A percentile compares a stretch with the other conserved stretches of the same genome.
These are phyloP conservation scores for Heliangelus exortis DNA, from an alignment of 2,797 vertebrate genomes.

Conservation along the genomic window DNA sequence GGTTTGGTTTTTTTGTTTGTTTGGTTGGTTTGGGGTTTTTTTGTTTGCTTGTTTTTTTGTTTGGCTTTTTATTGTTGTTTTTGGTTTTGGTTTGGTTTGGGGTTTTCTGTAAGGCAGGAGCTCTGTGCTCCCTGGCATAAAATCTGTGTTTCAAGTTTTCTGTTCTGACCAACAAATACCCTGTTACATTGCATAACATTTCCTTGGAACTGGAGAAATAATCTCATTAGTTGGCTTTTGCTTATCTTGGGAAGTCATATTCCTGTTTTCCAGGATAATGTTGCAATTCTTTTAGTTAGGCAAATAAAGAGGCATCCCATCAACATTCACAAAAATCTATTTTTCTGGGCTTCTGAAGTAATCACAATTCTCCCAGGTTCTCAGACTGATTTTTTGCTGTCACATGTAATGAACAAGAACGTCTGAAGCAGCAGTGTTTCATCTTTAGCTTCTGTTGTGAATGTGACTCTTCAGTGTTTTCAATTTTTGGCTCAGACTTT, in stretches of 20 bases:
- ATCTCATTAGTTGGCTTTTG: neutral
- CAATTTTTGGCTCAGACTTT: neutral
- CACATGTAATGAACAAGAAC: neutral
- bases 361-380: neutral
- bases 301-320: neutral
- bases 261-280: neutral
- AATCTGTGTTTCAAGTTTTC: neutral
- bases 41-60: too few species aligned
- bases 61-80: too few species aligned
- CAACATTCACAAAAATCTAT: rapidly evolving
- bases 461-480: neutral
- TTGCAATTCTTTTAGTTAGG: neutral
- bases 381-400: neutral
- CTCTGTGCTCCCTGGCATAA: neutral
- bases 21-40: neutral
- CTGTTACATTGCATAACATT: neutral
- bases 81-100: neutral
- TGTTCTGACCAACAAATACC: neutral
- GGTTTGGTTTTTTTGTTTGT: too few species aligned
- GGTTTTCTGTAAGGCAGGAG: neutral
- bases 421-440: neutral
- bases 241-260: neutral
- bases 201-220: neutral
- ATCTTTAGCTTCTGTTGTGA: neutral
- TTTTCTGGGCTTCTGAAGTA: neutral